Evolutionary conservation across 2,888 invertebrate genomes (phyloP), one percentile per base, ranked within the genome.

Genomic region (Drosophila crucigera): DNA sequence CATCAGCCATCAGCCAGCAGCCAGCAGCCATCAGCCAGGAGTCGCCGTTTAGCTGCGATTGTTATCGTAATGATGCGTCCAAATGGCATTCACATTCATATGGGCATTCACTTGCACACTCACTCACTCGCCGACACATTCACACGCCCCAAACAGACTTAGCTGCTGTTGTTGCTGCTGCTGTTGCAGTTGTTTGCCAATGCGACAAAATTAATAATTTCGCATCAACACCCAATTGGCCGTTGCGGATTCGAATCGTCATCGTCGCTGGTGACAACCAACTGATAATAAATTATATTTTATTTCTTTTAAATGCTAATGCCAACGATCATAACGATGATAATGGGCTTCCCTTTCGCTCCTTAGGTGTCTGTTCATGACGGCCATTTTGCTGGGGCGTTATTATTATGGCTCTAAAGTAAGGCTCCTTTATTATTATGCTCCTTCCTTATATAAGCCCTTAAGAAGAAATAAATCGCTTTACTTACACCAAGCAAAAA

Each of bases 261-360:
- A 14, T 37, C 25, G 19, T 35, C 19, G 69, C 70, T 62, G 62
- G 50, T 86, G 88, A 86, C 88, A 88, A 81, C 80, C 83, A 76
- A 63, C 69, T 68, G 87, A 87, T 89, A 87, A 89, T 88, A 88
- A 88, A 88, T 88, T 89, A 88, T 89, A 85, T 88, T 88, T 87
- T 89, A 88, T 88, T 89, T 88, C 87, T 89, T 88, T 89, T 84
- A 75, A 76, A 88, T 88, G 88, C 87, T 88, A 88, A 88, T 89
- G 81, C 59, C 59, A 56, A 69, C 35, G 64, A 79, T 73, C 47
- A 68, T 37, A 47, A 30, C 28, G 64, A 31, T 58, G 66, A 31
- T 67, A 58, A 68, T 68, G 67, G 30, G 14, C 30, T 31, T 33
- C 64, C 41, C 25, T 52, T 55, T 28, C 47, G 35, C 39, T 50